Base-by-base conservation (phyloP, 2,888 invertebrate genomes). In the Lithophane semibrunnea region DNA sequence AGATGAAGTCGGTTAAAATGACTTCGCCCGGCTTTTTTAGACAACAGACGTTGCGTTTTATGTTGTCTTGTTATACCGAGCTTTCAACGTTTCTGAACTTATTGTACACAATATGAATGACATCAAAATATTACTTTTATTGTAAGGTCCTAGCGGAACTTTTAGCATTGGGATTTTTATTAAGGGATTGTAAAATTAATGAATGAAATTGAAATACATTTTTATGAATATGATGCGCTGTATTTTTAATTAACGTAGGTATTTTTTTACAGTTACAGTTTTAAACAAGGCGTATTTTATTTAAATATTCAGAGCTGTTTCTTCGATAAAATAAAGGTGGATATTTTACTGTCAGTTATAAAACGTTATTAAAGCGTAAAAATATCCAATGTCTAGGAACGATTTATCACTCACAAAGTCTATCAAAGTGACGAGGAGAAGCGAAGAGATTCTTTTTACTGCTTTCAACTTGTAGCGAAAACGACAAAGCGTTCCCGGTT, bases 341-440 rank as follows among this genome's bases (percentile, higher is more conserved):
- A 18, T 65, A 69, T 79, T 75, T 81, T 73, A 77, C 69, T 77
- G 63, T 69, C 66, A 73, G 37, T 24, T 58, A 58, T 12, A 24
- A 12, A 24, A 47, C 12, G 18, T 66, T 18, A 67, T 60, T 71
- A 37, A 21, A 49, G 9, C 47, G n/a, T 72, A 3, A 79, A 77
- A 71, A 70, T 47, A 75, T 67, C 58, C 56, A 75, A 75, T 79
- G 80, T 75, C 75, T 76, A 75, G 78, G 29, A 69, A 64, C 63
- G 18, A 80, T 84, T 79, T 49, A 83, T 81, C 60, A 74, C 61
- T 21, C 18, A 68, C 52, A 37, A 80, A 5, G 37, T 37, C 37
- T 5, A 37, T 37, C 37, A 37, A 37, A 61, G 60, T 75, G 18
- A 44, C 44, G 44, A 58, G 18, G 24, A 18, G 24, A 75, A 63